Base-by-base conservation (phyloP, 1,140 invertebrate species). In the Papilio machaon region DNA sequence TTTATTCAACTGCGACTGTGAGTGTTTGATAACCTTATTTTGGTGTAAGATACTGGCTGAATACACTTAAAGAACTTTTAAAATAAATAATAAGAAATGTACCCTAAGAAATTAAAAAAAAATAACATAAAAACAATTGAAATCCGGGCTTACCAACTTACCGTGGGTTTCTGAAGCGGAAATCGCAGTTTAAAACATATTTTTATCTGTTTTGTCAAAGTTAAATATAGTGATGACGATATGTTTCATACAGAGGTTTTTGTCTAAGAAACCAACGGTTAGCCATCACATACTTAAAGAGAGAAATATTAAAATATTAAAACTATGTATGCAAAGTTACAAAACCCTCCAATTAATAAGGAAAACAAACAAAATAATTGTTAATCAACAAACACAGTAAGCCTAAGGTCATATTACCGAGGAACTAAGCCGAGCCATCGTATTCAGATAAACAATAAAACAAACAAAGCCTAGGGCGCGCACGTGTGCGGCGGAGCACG, bases 391-490 rank as follows among this genome's bases (percentile, higher is more conserved):
- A 52, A 52, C 15, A 58, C 54, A 58, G 54, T 58, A n/a, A 58
- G 17, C 54, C 54, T 58, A 58, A 58, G 54, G 54, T n/a, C 49
- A 52, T 52, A 8, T n/a, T 58, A 58, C 17, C 54, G n/a, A 58
- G 17, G 54, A 8, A 54, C 52, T 54, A 54, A n/a, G 4, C 54
- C 54, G n/a, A 58, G 17, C 54, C 54, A 58, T 58, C 54, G 17
- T 58, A 58, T 58, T 19, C 54, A 58, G 17, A n/a, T 58, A 58
- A 49, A 49, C 47, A 49, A 58, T 58, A 58, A 58, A 58, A 58
- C 54, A 58, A 58, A 58, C 54, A 58, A 58, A 58, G 54, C 54
- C 54, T 17, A 17, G n/a, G 54, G 54, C 54, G 54, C 54, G 54
- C 54, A 58, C n/a, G 54, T 58, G 54, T 58, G n/a, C 54, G n/a